Conservation (phyloP, 2,797 vertebrate genomes). For the Emys orbicularis region DNA sequence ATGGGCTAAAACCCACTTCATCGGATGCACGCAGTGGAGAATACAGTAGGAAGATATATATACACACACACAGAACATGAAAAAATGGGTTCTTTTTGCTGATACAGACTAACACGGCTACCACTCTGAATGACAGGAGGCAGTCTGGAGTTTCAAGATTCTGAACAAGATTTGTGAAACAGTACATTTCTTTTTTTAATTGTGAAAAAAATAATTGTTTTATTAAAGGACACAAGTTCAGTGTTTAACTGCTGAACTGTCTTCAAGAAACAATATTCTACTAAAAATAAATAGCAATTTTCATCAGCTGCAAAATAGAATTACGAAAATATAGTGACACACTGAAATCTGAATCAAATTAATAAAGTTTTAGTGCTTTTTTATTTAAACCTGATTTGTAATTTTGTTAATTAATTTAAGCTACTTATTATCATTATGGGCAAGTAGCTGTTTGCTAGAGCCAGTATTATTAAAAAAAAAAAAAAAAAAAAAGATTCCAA, state of each 20-base stretch:
- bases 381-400: not conserved
- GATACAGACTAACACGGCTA: too few species aligned
- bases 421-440: not conserved
- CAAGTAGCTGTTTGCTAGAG: not conserved
- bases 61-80: too few species aligned
- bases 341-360: not conserved
- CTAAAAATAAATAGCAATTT: not conserved
- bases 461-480: not conserved
- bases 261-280: not conserved
- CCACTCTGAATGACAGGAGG: not conserved
- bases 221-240: not conserved
- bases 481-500: accelerated
- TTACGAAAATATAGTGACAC: not conserved
- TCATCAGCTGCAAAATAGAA: not conserved
- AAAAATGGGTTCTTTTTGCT: too few species aligned
- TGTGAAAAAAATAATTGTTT: not conserved
- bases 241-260: not conserved
- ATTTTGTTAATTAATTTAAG: not conserved
- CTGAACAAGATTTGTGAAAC: not conserved
- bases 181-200: not conserved
- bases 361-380: not conserved
- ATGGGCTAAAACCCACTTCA: too few species aligned
- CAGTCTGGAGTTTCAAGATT: not conserved
- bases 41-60: too few species aligned
- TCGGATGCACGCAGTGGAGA: too few species aligned